These are phyloP conservation scores for Thumatha senex DNA, from an alignment of 2,888 invertebrate species.

Conservation along the genomic window DNA sequence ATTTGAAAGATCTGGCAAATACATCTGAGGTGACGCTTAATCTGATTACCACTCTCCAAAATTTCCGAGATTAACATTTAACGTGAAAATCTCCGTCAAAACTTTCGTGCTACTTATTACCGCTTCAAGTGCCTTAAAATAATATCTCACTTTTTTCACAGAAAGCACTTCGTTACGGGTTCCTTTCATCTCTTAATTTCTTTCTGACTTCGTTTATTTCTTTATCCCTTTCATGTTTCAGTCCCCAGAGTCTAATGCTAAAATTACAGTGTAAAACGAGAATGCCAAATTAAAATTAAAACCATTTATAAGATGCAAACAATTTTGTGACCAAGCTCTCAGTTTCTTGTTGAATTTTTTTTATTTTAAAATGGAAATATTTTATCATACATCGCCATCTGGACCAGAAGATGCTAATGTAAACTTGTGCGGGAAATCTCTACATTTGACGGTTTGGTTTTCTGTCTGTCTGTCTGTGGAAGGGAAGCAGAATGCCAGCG, in stretches of 20 bases:
- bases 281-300: conserved; percentile 47
- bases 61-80: conserved; percentile 65
- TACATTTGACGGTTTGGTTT: too few species aligned
- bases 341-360: too few species aligned
- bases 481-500: too few species aligned
- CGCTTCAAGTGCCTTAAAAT: conserved; percentile 66
- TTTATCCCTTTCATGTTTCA: conserved; percentile 50
- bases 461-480: too few species aligned
- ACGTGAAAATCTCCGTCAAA: conserved; percentile 62
- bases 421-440: too few species aligned
- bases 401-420: too few species aligned
- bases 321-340: too few species aligned
- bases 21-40: conserved; percentile 58
- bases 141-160: conserved; percentile 65
- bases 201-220: conserved; percentile 57
- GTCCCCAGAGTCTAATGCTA: conserved; percentile 52
- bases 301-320: conserved; percentile 19
- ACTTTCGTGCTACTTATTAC: conserved; percentile 64
- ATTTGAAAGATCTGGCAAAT: conserved; percentile 51
- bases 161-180: conserved; percentile 62
- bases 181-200: conserved; percentile 69
- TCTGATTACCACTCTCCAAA: conserved; percentile 61
- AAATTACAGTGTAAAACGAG: conserved; percentile 48
- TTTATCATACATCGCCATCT: too few species aligned
- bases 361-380: too few species aligned